Conservation (phyloP, 2,113 vertebrate genomes). For the Diadophis punctatus region DNA sequence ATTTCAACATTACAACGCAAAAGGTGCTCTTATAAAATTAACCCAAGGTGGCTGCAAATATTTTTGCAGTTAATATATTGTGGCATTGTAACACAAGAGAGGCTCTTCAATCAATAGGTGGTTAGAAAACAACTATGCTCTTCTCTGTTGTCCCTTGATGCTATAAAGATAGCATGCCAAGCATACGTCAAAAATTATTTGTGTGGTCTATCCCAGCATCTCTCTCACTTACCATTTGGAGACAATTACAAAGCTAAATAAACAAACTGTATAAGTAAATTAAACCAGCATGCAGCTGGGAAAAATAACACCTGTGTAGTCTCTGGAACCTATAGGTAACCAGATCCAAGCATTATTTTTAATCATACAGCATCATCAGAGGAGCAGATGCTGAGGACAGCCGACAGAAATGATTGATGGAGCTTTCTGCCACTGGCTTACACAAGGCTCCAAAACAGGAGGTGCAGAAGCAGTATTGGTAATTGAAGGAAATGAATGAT, state of each 20-base stretch:
- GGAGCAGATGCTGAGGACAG: neutral
- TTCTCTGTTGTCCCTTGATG: neutral
- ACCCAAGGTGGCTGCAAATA: neutral
- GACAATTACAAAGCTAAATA: slow-evolving; percentile 4
- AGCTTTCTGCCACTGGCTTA: neutral
- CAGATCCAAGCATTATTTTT: neutral
- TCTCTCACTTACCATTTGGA: neutral
- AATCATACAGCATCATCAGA: neutral
- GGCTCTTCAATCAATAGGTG: neutral
- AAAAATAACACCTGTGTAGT: neutral
- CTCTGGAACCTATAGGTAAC: neutral
- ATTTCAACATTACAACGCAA: neutral
- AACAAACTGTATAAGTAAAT: slow-evolving; percentile 1
- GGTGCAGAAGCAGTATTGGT: neutral
- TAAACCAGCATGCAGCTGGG: neutral
- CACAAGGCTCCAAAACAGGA: neutral
- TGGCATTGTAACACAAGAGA: neutral
- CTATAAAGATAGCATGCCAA: neutral
- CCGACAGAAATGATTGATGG: neutral
- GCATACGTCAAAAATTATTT: neutral
- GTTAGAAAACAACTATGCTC: neutral
- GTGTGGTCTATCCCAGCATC: neutral
- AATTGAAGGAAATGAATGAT: neutral
- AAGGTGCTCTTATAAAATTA: neutral
- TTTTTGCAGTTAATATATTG: neutral